phyloP scores from a whole-genome alignment of 2,888 invertebrate genomes.

The Alloscopus bannaensis region DNA sequence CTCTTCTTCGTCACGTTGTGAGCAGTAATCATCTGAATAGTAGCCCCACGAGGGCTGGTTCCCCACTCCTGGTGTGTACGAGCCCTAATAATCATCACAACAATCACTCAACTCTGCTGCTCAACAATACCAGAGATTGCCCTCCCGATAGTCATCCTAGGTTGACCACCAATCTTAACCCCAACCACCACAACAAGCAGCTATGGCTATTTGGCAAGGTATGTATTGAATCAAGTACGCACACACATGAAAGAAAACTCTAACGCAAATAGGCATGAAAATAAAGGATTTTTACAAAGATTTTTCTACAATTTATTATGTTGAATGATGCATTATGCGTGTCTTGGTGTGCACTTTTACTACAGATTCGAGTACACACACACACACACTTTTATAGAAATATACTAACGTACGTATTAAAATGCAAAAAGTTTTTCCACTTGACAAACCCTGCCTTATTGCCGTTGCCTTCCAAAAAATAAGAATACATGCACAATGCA shows the following conservation, averaged over 20 bases:
- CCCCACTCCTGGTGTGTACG: constrained; percentile 28
- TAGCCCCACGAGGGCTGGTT: constrained; percentile 42
- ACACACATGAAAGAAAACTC: constrained; percentile 16
- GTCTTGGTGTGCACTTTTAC: constrained; percentile 56
- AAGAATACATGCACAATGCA: constrained; percentile 7
- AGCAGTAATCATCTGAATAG: constrained; percentile 29
- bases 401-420: too few relatives aligned
- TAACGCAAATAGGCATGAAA: constrained; percentile 58
- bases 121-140: constrained; percentile 51
- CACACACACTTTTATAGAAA: too few relatives aligned
- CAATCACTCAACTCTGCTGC: constrained; percentile 40
- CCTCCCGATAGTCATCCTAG: constrained; percentile 62
- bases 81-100: constrained; percentile 10
- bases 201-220: constrained; percentile 62
- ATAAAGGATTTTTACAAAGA: constrained; percentile 27
- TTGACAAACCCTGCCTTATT: constrained; percentile 55
- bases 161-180: constrained; percentile 52
- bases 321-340: constrained; percentile 55
- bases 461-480: constrained; percentile 31
- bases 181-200: constrained; percentile 45
- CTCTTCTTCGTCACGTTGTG: constrained; percentile 58
- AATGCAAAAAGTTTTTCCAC: constrained; percentile 54
- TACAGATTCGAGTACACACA: constrained; percentile 31
- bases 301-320: constrained; percentile 4
- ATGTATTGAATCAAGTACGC: constrained; percentile 16